These are phyloP conservation scores for Philopedon plagiatum DNA, from an alignment of 2,888 invertebrate species.

Conservation along the genomic window DNA sequence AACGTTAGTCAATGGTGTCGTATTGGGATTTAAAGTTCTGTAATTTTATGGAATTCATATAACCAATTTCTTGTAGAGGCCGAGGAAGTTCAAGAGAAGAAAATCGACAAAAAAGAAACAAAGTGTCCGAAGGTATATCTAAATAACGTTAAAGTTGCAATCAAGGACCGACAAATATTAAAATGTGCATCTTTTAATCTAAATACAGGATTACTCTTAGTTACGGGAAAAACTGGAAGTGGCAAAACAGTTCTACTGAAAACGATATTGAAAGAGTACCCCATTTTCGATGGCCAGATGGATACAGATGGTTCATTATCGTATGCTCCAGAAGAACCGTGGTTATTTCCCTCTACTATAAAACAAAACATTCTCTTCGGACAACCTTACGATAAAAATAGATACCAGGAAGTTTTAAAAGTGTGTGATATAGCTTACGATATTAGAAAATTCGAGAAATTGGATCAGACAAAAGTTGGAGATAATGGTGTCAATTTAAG, in stretches of 20 bases:
- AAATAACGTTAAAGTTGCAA: slow-evolving; percentile 46
- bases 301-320: slow-evolving; percentile 57
- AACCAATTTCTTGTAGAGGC: slow-evolving; percentile 28
- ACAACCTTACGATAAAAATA: slow-evolving; percentile 59
- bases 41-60: too few species aligned
- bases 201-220: slow-evolving; percentile 67
- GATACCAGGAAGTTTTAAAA: slow-evolving; percentile 63
- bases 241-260: slow-evolving; percentile 61
- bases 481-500: slow-evolving; percentile 76
- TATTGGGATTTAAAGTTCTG: too few species aligned
- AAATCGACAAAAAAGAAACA: not conserved
- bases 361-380: slow-evolving; percentile 65
- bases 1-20: too few species aligned
- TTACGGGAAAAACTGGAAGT: slow-evolving; percentile 74
- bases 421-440: slow-evolving; percentile 71
- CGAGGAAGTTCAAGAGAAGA: slow-evolving; percentile 21
- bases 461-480: slow-evolving; percentile 73
- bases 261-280: slow-evolving; percentile 58
- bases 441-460: slow-evolving; percentile 65
- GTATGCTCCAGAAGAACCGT: slow-evolving; percentile 62
- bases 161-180: slow-evolving; percentile 62
- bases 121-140: slow-evolving; percentile 31
- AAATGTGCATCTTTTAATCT: slow-evolving; percentile 68
- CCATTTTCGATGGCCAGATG: slow-evolving; percentile 53
- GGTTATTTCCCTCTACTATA: slow-evolving; percentile 62